These are phyloP conservation scores for Sporophila hypoxantha DNA, from an alignment of 2,113 vertebrate species.

Conservation along the genomic window DNA sequence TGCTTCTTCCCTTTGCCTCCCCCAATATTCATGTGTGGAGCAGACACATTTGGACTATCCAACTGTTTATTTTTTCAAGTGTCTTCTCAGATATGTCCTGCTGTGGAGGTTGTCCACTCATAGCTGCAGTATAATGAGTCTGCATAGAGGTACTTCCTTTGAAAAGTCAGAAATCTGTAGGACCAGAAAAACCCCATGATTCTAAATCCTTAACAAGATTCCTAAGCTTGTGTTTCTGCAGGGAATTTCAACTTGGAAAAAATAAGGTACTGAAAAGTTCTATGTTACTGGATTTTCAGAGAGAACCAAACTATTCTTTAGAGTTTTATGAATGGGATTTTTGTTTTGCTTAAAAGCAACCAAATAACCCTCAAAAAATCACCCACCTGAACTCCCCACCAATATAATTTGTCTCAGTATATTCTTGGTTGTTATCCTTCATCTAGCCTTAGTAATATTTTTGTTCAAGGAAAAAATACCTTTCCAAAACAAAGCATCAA, in stretches of 20 bases:
- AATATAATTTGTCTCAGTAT: neutral
- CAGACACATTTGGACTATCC: neutral
- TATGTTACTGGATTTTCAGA: neutral
- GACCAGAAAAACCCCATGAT: neutral
- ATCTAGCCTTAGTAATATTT: neutral
- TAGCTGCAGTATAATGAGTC: neutral
- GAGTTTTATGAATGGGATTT: neutral
- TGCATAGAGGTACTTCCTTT: neutral
- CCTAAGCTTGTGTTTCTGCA: neutral
- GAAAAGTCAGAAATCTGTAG: neutral
- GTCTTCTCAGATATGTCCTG: neutral
- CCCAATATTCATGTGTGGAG: neutral
- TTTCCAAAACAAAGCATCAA: neutral
- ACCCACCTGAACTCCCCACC: neutral
- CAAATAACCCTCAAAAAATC: neutral
- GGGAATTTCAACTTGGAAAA: neutral
- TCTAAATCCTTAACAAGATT: neutral
- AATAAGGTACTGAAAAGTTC: neutral
- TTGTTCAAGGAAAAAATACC: neutral
- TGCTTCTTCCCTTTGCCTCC: neutral
- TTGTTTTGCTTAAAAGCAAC: neutral
- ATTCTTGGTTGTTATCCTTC: neutral
- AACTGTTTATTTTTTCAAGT: neutral
- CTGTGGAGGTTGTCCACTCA: neutral
- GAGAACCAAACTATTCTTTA: neutral